Evolutionary conservation across 1,140 invertebrate species (phyloP), one percentile per base, ranked within the genome.

Genomic region (Dendrolimus kikuchii): DNA sequence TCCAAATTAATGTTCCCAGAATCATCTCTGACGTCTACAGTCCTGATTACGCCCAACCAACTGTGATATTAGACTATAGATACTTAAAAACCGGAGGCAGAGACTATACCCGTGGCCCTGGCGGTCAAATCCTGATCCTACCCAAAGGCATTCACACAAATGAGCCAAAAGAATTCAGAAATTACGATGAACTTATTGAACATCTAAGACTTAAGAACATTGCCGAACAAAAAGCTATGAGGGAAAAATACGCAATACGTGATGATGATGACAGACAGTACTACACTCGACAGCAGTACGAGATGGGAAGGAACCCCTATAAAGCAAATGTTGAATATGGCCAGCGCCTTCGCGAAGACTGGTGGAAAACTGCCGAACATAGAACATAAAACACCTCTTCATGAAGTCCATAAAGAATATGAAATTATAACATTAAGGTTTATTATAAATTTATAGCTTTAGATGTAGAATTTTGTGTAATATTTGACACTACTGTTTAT

Each of bases 51-150:
- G 59, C 64, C 47, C 69, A 84, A 46, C 80, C 78, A 0, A 73
- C 64, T 4, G 66, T 66, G 52, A 60, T 81, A 23, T 51, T 83
- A 40, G 80, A 83, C 66, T 83, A 80, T 53, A 66, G 80, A 53
- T 81, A 80, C 61, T 40, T 77, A 36, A 81, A 78, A 56, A 64
- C 71, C 0, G 77, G 77, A 9, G 81, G 78, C 5, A 63, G 78
- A 38, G 72, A 75, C 38, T 84, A 81, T 65, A 62, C 60, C 1
- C 66, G 75, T 6, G 68, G 72, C 4, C 69, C 72, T 3, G 77
- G 77, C 2, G 77, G 77, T 5, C 77, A 81, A 49, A 61, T 76
- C 53, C 63, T 84, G 4, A 81, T 84, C 38, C 59, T 81, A 0
- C 81, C 78, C 0, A 75, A 63, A 49, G 55, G 53, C 44, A 53